Conservation (phyloP, 2,797 vertebrate species). For the Mastacembelus armatus region DNA sequence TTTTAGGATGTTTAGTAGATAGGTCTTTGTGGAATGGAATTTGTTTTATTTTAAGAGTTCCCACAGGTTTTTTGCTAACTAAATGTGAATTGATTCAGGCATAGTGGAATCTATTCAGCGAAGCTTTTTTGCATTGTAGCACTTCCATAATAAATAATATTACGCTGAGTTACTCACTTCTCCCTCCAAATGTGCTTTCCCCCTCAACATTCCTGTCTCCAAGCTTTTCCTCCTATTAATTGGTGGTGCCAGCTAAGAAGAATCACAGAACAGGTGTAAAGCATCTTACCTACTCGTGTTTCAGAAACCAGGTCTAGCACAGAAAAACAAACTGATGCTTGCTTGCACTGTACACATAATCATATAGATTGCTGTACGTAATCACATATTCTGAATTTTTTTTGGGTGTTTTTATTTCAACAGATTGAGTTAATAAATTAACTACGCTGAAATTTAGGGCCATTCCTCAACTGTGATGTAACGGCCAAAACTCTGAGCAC, state of each 20-base stretch:
- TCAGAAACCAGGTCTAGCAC: no score
- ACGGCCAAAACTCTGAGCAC: no score
- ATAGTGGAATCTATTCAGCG: slow-evolving; percentile 25
- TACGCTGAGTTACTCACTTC: slow-evolving; percentile 52
- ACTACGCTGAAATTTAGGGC: no score
- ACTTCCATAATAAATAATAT: slow-evolving; percentile 31
- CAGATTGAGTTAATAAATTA: no score
- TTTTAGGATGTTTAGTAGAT: slow-evolving; percentile 1
- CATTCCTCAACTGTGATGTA: no score
- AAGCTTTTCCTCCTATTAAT: slow-evolving; percentile 59
- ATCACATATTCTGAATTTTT: no score
- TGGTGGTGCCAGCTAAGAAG: slow-evolving; percentile 49
- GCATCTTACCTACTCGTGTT: slow-evolving; percentile 18
- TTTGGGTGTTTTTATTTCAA: no score
- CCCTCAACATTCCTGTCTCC: slow-evolving; percentile 54
- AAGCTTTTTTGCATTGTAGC: slow-evolving; percentile 39
- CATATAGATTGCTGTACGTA: no score
- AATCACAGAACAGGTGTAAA: slow-evolving; percentile 32
- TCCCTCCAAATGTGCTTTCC: slow-evolving; percentile 43
- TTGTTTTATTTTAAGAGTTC: slow-evolving; percentile 23
- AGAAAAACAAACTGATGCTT: no score
- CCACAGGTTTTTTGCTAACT: slow-evolving; percentile 5
- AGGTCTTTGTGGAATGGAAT: not conserved
- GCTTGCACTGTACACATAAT: not conserved
- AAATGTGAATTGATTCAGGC: slow-evolving; percentile 38